Evolutionary conservation across 1,140 invertebrate species (phyloP).

Genomic region (Tetranychus cinnabarinus): DNA sequence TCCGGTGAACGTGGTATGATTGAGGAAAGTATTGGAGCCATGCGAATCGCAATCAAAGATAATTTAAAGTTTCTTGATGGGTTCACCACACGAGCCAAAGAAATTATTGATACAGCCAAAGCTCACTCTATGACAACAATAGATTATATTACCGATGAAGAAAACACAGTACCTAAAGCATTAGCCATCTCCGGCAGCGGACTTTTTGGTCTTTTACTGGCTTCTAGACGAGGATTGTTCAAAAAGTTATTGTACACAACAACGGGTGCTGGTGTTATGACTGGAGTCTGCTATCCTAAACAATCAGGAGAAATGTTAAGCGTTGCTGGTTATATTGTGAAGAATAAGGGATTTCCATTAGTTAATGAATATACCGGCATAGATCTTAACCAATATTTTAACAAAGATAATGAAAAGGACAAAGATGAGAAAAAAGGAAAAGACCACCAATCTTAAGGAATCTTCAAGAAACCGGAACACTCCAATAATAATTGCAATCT

Average conservation of each 20-base stretch:
- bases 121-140: neutral
- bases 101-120: neutral
- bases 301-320: neutral
- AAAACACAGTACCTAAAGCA: constrained; percentile 1
- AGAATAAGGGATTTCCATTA: neutral
- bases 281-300: constrained; percentile 5
- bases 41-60: neutral
- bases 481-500: too few relatives aligned
- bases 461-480: too few relatives aligned
- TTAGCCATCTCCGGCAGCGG: neutral
- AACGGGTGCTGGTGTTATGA: neutral
- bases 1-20: neutral
- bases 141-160: constrained; percentile 2
- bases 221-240: constrained; percentile 4
- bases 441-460: too few relatives aligned
- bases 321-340: neutral
- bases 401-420: neutral
- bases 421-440: too few relatives aligned
- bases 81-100: neutral
- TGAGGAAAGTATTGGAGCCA: neutral
- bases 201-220: constrained; percentile 1
- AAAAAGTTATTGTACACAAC: constrained; percentile 1
- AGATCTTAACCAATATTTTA: neutral
- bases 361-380: neutral
- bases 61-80: neutral